Evolutionary conservation across 2,113 vertebrate genomes (phyloP), one percentile per base, ranked within the genome.

Genomic region (Cisticola juncidis): DNA sequence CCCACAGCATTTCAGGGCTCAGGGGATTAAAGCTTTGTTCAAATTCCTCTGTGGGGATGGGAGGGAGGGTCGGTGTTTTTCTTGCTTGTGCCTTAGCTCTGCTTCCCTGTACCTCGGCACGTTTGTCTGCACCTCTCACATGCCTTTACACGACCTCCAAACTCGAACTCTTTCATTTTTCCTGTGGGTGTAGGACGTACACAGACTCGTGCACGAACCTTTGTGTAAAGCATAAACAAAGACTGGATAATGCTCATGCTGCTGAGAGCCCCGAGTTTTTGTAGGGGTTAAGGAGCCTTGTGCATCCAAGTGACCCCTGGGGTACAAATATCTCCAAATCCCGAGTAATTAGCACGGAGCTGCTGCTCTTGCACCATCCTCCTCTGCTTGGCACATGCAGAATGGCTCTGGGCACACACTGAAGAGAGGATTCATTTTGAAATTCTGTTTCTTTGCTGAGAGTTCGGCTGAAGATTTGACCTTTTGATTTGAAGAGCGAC

Each of bases 81-180:
- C 56, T 92, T 62, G 54, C 79, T 65, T 68, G 69, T 94, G 95
- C 90, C 87, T 56, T 28, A 26, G 78, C 78, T 65, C 38, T 65
- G 90, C 93, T 58, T 87, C 56, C 90, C 95, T 92, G 93, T 50
- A 58, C 64, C 51, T 81, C 92, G 73, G 92, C 95, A 95, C 86
- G 70, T 92, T 95, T 93, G 64, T 10, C 82, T 50, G 80, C 61
- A 5, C 91, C 86, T 65, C 66, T 91, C 91, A 29, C 48, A 29
- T 89, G 83, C 80, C 90, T 92, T 96, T 73, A 85, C 88, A 95
- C 74, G 72, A 94, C 62, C 65, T 84, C 87, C 45, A 54, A 40
- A 50, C 93, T 80, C 25, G 51, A 11, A 31, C 45, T 92, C 90
- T 66, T 64, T 94, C 70, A 82, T 94, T 94, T 94, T 72, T 86